These are phyloP conservation scores for Sanderia malayensis DNA, from an alignment of 30 jellyfish, hydroid and myxozoan genomes.

Conservation along the genomic window DNA sequence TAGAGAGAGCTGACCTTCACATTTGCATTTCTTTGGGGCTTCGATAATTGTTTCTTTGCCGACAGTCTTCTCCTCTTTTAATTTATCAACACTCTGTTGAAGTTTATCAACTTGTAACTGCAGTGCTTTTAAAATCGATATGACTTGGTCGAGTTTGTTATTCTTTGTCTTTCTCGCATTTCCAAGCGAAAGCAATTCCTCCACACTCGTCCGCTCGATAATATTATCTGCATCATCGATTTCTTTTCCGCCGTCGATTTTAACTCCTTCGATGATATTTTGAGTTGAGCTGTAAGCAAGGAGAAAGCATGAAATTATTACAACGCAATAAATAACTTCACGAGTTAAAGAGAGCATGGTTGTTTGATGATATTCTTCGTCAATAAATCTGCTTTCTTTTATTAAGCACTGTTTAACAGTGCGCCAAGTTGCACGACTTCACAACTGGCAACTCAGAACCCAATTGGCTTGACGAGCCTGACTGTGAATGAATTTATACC, in stretches of 20 bases:
- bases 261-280: conserved; percentile 2
- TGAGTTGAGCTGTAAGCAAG: not conserved
- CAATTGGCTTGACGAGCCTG: too few species aligned
- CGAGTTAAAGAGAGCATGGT: not conserved
- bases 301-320: not conserved
- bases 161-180: not conserved
- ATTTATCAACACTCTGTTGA: not conserved
- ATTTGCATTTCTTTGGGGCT: not conserved
- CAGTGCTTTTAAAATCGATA: not conserved
- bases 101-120: not conserved
- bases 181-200: not conserved
- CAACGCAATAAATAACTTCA: not conserved
- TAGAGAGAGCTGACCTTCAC: not conserved
- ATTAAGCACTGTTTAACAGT: conserved; percentile 1
- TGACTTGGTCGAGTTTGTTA: not conserved
- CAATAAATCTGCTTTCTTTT: not conserved
- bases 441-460: too few species aligned
- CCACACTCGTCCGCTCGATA: not conserved
- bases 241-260: not conserved
- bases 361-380: not conserved
- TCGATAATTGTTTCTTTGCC: not conserved
- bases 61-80: not conserved
- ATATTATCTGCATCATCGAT: not conserved
- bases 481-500: too few species aligned
- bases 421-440: too few species aligned